A percentile compares a stretch with the other conserved stretches of the same genome.
Evolutionary conservation across 2,113 vertebrate species (phyloP).

Genomic region (Chunga burmeisteri): DNA sequence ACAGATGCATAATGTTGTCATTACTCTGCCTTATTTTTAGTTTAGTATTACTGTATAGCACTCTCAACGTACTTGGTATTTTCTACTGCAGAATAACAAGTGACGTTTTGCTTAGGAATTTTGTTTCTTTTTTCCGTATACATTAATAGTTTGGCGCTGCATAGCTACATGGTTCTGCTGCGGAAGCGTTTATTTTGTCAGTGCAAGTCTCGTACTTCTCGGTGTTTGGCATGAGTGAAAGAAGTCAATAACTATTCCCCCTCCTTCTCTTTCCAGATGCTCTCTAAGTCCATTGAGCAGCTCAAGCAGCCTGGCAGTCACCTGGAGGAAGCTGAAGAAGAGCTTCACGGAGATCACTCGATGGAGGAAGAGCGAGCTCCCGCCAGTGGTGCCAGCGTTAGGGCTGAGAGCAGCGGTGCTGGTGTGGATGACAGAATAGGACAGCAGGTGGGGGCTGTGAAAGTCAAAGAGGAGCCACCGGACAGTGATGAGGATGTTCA

Average conservation of each 20-base stretch:
- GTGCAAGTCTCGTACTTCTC: neutral
- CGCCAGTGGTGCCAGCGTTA: constrained; percentile 79
- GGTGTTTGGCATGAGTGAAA: neutral
- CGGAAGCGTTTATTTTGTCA: neutral
- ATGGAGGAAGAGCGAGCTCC: constrained; percentile 90
- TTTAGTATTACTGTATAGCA: neutral
- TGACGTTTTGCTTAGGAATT: neutral
- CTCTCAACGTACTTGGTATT: neutral
- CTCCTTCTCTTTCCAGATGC: constrained; percentile 82
- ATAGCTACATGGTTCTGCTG: neutral
- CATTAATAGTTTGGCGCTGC: neutral
- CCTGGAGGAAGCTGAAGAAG: constrained; percentile 94
- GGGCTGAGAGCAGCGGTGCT: constrained; percentile 82
- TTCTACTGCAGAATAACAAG: neutral
- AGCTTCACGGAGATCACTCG: constrained; percentile 79
- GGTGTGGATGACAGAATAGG: constrained; percentile 75
- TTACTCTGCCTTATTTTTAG: neutral
- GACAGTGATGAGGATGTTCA: constrained; percentile 91
- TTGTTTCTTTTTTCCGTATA: neutral
- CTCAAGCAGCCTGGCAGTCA: constrained; percentile 90
- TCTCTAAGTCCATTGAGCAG: constrained; percentile 97
- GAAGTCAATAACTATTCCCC: neutral
- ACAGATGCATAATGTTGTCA: neutral
- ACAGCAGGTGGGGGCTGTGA: constrained; percentile 84
- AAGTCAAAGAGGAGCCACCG: constrained; percentile 92